Conservation (phyloP, 2,888 invertebrate species). For the Sepioteuthis lessoniana region DNA sequence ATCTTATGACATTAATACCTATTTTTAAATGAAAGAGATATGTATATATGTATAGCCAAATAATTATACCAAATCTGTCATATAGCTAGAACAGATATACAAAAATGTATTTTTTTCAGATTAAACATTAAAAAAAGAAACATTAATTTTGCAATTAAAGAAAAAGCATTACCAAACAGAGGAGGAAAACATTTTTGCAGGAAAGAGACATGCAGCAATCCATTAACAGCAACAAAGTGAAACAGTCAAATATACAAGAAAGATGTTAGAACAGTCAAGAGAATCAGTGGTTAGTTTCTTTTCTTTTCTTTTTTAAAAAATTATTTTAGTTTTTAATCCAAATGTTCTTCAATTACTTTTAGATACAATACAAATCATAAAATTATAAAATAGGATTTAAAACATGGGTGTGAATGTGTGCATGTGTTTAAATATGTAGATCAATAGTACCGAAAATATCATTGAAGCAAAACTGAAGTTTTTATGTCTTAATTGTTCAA, state of each 20-base stretch:
- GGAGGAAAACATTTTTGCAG: background rate
- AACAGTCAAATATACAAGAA: conserved; percentile 2
- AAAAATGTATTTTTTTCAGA: background rate
- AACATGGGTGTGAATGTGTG: background rate
- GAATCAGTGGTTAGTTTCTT: background rate
- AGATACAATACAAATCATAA: too few relatives aligned
- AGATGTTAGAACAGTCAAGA: background rate
- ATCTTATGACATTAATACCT: background rate
- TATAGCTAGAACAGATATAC: background rate
- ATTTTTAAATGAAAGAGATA: background rate
- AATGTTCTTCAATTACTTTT: too few relatives aligned
- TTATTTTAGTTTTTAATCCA: too few relatives aligned
- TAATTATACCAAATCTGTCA: background rate
- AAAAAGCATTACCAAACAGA: background rate
- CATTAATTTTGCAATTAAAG: background rate
- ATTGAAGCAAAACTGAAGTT: background rate
- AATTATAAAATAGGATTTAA: background rate
- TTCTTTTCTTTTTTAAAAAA: background rate
- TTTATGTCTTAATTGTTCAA: background rate
- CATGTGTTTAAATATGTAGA: background rate
- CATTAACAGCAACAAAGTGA: conserved; percentile 6
- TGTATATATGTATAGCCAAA: background rate
- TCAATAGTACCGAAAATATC: background rate
- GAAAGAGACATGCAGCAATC: too few relatives aligned
- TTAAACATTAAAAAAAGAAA: background rate